Conservation (phyloP, 1,140 invertebrate species). For the Caerostris extrusa region DNA sequence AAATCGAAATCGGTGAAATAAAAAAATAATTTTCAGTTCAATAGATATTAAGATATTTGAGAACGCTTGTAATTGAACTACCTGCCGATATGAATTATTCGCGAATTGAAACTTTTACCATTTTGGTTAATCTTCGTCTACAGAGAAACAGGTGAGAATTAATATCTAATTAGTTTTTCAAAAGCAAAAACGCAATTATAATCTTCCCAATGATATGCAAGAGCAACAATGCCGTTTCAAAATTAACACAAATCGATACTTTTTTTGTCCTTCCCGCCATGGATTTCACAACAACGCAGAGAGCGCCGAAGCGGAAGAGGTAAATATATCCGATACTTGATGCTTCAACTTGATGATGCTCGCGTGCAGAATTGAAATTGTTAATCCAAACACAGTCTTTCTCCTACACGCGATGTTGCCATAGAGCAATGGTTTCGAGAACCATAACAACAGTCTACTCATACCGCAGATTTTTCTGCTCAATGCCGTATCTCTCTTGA, state of each 20-base stretch:
- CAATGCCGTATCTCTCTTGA: background rate
- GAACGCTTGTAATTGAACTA: no score
- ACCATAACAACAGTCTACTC: background rate
- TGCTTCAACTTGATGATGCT: background rate
- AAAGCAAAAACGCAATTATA: background rate
- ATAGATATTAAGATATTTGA: no score
- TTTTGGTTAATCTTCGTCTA: no score
- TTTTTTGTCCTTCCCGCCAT: background rate
- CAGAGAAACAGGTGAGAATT: no score
- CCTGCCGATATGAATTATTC: no score
- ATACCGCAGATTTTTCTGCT: background rate
- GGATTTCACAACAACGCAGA: background rate
- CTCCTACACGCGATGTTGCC: background rate
- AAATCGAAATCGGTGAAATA: no score
- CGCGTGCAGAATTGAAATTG: background rate
- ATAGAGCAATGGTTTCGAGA: background rate
- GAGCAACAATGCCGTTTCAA: background rate
- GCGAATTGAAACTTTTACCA: no score
- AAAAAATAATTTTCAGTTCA: no score
- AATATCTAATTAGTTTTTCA: no score
- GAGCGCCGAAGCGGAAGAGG: background rate
- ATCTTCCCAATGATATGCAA: background rate
- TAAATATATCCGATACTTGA: background rate
- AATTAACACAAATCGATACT: background rate
- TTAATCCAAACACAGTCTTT: background rate